Evolutionary conservation across 2,113 vertebrate genomes (phyloP).

Genomic region (Nothocercus julius): DNA sequence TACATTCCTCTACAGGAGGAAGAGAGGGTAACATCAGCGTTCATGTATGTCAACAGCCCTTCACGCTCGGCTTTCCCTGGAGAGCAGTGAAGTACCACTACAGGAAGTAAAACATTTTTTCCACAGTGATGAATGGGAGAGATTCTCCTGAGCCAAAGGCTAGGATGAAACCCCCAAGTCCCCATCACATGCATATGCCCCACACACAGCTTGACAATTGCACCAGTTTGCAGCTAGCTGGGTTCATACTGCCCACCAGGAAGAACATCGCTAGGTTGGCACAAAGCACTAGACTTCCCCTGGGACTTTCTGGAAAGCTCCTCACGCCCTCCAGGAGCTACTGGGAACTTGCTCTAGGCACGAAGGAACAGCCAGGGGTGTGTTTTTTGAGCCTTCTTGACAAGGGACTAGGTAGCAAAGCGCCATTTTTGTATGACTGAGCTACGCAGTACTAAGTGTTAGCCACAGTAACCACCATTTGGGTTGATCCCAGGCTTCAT

Average conservation of each 20-base stretch:
- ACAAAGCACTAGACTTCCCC: not conserved
- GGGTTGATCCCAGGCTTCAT: not conserved
- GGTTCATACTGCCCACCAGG: not conserved
- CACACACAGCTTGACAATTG: rapidly evolving
- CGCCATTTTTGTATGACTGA: not conserved
- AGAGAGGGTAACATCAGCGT: not conserved
- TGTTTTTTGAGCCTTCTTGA: not conserved
- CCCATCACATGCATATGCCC: rapidly evolving
- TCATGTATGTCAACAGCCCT: not conserved
- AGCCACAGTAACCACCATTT: rapidly evolving
- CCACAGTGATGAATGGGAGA: not conserved
- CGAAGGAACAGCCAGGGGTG: rapidly evolving
- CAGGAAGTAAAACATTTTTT: not conserved
- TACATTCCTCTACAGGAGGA: not conserved
- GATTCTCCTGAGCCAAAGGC: not conserved
- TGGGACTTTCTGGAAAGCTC: rapidly evolving
- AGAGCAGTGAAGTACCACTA: not conserved
- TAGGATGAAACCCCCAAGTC: rapidly evolving
- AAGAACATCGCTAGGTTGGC: not conserved
- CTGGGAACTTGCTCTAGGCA: not conserved
- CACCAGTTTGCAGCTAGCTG: not conserved
- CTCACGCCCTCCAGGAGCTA: not conserved
- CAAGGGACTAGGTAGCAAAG: rapidly evolving
- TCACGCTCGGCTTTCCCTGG: not conserved
- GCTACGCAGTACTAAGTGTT: rapidly evolving